Conservation (phyloP, 92 coral and sea anemone species). For the Chrysogorgia sp. region DNA sequence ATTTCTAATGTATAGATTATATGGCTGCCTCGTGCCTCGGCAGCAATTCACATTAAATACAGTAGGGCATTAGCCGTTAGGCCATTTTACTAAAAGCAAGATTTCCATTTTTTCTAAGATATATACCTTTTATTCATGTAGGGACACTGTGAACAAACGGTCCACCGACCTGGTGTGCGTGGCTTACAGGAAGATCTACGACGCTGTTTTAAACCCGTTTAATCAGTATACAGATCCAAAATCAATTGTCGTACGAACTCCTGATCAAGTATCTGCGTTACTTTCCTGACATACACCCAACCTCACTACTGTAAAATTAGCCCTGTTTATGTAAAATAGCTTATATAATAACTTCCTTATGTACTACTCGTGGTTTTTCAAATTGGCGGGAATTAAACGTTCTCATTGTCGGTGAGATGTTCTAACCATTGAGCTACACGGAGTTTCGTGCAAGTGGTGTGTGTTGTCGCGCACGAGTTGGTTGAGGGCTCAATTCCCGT, state of each 20-base stretch:
- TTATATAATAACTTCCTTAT: no score
- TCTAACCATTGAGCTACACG: no score
- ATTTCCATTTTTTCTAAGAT: neutral
- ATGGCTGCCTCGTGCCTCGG: neutral
- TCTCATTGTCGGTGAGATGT: no score
- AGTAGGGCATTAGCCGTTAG: no score
- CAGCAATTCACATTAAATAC: no score
- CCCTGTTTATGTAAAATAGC: no score
- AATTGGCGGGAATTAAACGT: no score
- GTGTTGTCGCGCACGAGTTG: no score
- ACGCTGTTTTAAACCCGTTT: slow-evolving; percentile 73
- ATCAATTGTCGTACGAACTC: slow-evolving; percentile 83
- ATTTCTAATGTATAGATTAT: neutral
- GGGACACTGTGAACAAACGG: slow-evolving; percentile 95
- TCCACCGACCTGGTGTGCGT: slow-evolving; percentile 93
- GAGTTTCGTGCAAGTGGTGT: no score
- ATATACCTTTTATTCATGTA: slow-evolving; percentile 41
- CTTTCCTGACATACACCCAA: slow-evolving; percentile 59
- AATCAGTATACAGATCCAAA: slow-evolving; percentile 82
- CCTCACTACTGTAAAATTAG: no score
- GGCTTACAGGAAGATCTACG: slow-evolving; percentile 76
- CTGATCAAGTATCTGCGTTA: slow-evolving; percentile 91
- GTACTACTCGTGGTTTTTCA: no score
- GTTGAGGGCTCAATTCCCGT: no score
- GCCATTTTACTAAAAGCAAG: neutral